Evolutionary conservation across 2,113 vertebrate genomes (phyloP).

Genomic region (Bathybates hornii): DNA sequence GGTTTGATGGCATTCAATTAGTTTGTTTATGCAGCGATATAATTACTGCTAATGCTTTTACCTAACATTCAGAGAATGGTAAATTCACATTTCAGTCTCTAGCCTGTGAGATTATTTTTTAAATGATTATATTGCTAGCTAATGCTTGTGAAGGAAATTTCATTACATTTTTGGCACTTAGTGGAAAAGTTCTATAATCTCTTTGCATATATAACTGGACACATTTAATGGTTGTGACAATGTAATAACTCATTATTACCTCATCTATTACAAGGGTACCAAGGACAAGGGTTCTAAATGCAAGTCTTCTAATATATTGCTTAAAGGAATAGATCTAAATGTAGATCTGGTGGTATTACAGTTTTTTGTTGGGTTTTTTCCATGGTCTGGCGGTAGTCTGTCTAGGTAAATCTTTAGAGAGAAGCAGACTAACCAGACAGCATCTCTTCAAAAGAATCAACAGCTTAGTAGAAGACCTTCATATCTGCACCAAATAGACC

Average conservation of each 20-base stretch:
- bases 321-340: not conserved
- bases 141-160: not conserved
- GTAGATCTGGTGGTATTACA: not conserved
- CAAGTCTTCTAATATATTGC: not conserved
- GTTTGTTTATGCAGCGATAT: not conserved
- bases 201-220: not conserved
- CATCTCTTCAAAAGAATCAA: constrained; percentile 17
- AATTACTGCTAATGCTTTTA: not conserved
- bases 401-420: not conserved
- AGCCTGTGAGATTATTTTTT: not conserved
- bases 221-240: not conserved
- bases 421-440: constrained; percentile 3
- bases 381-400: not conserved
- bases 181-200: not conserved
- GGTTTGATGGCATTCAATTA: not conserved
- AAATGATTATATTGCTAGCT: not conserved
- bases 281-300: not conserved
- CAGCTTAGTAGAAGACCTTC: constrained; percentile 30
- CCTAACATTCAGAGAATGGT: not conserved
- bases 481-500: not conserved
- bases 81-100: not conserved
- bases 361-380: not conserved
- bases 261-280: not conserved
- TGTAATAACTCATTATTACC: not conserved
- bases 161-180: not conserved